Evolutionary conservation across 2,888 invertebrate genomes (phyloP).

Genomic region (Therioaphis trifolii): DNA sequence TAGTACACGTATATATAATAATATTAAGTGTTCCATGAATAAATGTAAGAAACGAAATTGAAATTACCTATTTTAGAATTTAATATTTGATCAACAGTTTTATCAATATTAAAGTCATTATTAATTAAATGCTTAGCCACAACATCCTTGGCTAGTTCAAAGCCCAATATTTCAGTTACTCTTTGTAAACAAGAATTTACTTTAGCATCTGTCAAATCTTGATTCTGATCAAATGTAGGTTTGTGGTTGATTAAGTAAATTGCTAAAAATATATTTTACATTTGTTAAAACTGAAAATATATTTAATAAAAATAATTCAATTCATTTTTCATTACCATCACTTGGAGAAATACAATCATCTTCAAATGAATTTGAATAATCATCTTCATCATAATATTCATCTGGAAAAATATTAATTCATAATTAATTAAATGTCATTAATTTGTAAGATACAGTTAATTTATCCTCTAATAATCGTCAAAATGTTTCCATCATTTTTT

Average conservation of each 20-base stretch:
- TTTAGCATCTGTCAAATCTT: constrained; percentile 75
- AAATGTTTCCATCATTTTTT: too few relatives aligned
- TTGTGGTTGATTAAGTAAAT: constrained; percentile 67
- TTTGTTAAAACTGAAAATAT: constrained; percentile 9
- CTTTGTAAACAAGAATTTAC: constrained; percentile 87
- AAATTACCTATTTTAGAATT: constrained; percentile 66
- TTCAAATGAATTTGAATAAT: constrained; percentile 93
- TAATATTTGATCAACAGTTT: constrained; percentile 80
- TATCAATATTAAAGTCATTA: constrained; percentile 79
- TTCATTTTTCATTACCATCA: constrained; percentile 72
- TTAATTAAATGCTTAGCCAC: constrained; percentile 79
- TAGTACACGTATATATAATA: neutral
- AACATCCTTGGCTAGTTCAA: constrained; percentile 78
- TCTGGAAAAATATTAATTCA: constrained; percentile 29
- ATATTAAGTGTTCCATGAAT: neutral
- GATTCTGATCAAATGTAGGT: constrained; percentile 71
- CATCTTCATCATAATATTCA: constrained; percentile 80
- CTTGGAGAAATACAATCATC: constrained; percentile 93
- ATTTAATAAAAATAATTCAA: neutral
- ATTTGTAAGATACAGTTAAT: too few relatives aligned
- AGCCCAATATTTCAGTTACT: constrained; percentile 83
- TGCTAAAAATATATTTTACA: constrained; percentile 32
- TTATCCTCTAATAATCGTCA: too few relatives aligned
- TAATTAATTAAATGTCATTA: too few relatives aligned
- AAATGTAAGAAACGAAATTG: neutral